Evolutionary conservation across 2,888 invertebrate species (phyloP).

Genomic region (Notocelia uddmanniana): DNA sequence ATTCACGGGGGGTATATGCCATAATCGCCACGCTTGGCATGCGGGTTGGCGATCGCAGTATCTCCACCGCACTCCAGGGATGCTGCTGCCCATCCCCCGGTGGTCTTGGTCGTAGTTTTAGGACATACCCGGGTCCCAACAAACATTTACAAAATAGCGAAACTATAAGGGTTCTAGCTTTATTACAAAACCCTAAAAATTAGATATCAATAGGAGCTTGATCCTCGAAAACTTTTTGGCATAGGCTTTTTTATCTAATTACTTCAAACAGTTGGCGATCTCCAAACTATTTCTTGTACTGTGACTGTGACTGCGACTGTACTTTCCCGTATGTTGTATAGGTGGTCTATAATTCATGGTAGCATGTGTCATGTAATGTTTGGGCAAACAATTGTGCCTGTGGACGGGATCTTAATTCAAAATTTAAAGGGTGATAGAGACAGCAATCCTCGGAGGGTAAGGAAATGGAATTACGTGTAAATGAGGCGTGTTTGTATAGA

Average conservation of each 20-base stretch:
- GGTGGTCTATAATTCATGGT: slow-evolving; percentile 31
- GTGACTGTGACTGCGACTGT: too few relatives aligned
- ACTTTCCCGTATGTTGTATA: background rate
- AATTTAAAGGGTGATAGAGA: slow-evolving; percentile 40
- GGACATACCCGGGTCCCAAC: too few relatives aligned
- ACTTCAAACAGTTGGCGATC: background rate
- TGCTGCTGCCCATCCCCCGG: too few relatives aligned
- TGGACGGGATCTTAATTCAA: slow-evolving; percentile 33
- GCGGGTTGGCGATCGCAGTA: too few relatives aligned
- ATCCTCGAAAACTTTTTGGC: background rate
- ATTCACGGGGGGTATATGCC: too few relatives aligned
- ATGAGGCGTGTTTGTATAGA: slow-evolving; percentile 28
- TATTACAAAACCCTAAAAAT: background rate
- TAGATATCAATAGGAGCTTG: background rate
- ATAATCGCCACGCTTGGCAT: too few relatives aligned
- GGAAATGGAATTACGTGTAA: slow-evolving; percentile 37
- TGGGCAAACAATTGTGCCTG: slow-evolving; percentile 30
- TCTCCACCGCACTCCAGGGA: too few relatives aligned
- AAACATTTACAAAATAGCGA: too few relatives aligned
- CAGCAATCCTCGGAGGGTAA: slow-evolving; percentile 28
- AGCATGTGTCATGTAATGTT: slow-evolving; percentile 37
- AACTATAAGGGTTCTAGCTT: too few relatives aligned
- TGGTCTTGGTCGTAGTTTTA: too few relatives aligned
- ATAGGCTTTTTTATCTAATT: background rate
- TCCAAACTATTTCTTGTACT: background rate